These are phyloP conservation scores for Colletes gigas DNA, from an alignment of 1,140 invertebrate species.

Conservation along the genomic window DNA sequence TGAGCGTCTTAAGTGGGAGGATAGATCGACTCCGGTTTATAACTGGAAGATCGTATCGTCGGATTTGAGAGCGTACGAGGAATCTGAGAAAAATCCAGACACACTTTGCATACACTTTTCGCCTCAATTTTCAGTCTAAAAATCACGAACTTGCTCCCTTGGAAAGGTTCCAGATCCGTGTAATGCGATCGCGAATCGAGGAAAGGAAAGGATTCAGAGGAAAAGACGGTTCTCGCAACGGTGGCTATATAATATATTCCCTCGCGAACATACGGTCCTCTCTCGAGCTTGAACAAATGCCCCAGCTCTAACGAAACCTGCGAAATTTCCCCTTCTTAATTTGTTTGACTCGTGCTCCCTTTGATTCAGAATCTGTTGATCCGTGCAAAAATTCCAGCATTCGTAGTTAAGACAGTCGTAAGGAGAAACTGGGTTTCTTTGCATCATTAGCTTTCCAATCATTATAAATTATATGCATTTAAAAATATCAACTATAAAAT, in stretches of 20 bases:
- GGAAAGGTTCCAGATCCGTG: slow-evolving; percentile 65
- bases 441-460: too few species aligned
- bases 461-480: too few species aligned
- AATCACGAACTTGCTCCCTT: slow-evolving; percentile 59
- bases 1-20: neutral
- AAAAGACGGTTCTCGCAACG: slow-evolving; percentile 40
- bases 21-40: slow-evolving; percentile 4
- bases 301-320: neutral
- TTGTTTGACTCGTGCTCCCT: neutral
- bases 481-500: too few species aligned
- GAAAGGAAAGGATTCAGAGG: slow-evolving; percentile 49
- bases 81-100: slow-evolving; percentile 57
- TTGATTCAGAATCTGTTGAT: too few species aligned
- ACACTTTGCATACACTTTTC: slow-evolving; percentile 64
- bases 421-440: too few species aligned
- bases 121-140: slow-evolving; percentile 61
- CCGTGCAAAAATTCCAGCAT: too few species aligned
- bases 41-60: slow-evolving; percentile 36
- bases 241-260: slow-evolving; percentile 57
- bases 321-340: neutral
- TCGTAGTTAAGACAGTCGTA: too few species aligned
- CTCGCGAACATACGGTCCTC: slow-evolving; percentile 49
- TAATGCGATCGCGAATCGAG: slow-evolving; percentile 64
- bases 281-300: slow-evolving; percentile 17
- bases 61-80: slow-evolving; percentile 36